Conservation (phyloP, 2,888 invertebrate genomes). For the Heteropelma amictum region DNA sequence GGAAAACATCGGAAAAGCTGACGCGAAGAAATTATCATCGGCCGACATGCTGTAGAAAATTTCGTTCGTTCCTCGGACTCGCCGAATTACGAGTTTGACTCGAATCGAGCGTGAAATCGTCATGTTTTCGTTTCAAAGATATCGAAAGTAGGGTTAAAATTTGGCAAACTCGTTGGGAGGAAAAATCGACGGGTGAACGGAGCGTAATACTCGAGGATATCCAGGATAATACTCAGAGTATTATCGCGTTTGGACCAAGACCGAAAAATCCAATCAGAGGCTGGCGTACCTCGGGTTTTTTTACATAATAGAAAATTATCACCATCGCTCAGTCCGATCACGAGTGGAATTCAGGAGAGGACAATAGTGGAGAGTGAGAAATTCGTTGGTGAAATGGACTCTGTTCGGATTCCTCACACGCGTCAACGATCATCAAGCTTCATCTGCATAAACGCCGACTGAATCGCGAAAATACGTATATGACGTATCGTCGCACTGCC, state of each 20-base stretch:
- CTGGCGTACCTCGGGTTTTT: too few relatives aligned
- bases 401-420: constrained; percentile 24
- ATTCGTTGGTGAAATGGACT: constrained; percentile 40
- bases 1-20: constrained; percentile 78
- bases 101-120: too few relatives aligned
- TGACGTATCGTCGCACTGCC: not conserved
- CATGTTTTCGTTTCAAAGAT: not conserved
- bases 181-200: too few relatives aligned
- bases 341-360: constrained; percentile 10
- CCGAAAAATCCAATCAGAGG: too few relatives aligned
- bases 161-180: not conserved
- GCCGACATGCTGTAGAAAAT: not conserved
- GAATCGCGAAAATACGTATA: constrained; percentile 32
- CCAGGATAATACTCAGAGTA: too few relatives aligned
- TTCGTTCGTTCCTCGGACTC: not conserved
- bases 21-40: constrained; percentile 6
- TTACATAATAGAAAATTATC: constrained; percentile 33
- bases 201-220: too few relatives aligned
- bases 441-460: constrained; percentile 47
- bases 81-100: not conserved
- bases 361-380: constrained; percentile 16
- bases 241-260: too few relatives aligned
- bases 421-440: constrained; percentile 23
- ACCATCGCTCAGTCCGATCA: constrained; percentile 40
- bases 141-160: not conserved